phyloP scores from a whole-genome alignment of 2,888 invertebrate species.

The Dryocosmus kuriphilus region DNA sequence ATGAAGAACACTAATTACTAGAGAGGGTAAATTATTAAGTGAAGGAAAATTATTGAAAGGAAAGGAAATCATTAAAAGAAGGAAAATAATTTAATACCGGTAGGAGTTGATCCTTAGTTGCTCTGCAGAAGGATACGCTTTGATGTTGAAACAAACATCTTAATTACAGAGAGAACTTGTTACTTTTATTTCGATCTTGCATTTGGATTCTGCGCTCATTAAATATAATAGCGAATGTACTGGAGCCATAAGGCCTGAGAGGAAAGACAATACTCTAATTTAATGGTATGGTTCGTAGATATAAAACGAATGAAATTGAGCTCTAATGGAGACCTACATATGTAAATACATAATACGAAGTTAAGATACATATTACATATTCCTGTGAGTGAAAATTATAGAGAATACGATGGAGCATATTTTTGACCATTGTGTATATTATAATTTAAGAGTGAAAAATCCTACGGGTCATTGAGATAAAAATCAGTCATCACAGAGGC shows the following conservation, averaged over 20 bases:
- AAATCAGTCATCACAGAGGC: no score
- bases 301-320: not conserved
- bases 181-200: conserved; percentile 23
- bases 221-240: conserved; percentile 31
- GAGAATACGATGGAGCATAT: no score
- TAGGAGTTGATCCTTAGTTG: conserved; percentile 12
- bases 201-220: conserved; percentile 31
- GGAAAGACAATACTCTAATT: conserved; percentile 32
- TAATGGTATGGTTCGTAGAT: not conserved
- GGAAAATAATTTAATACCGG: not conserved
- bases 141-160: conserved; percentile 36
- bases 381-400: no score
- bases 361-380: no score
- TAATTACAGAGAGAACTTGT: conserved; percentile 33
- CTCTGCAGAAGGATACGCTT: conserved; percentile 18
- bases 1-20: not conserved
- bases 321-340: not conserved
- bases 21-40: not conserved
- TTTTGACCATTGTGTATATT: no score
- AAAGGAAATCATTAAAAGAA: conserved; percentile 23
- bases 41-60: not conserved
- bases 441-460: no score
- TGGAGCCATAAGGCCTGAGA: conserved; percentile 14
- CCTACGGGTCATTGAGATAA: no score
- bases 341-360: no score